Conservation (phyloP, 2,888 invertebrate species). For the Drosophila mettleri region DNA sequence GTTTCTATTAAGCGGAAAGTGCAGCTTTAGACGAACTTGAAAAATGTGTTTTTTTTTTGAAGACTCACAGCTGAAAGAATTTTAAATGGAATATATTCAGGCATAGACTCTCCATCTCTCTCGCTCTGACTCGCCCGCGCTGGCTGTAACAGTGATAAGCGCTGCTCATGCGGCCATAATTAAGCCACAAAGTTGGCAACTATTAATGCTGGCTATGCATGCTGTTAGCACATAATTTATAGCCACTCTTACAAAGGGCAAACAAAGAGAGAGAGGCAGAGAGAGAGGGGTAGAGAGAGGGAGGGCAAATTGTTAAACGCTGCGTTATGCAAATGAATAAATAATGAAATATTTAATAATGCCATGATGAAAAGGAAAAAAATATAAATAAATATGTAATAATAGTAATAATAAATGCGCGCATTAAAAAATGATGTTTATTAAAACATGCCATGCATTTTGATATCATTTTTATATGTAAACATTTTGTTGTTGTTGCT, state of each 20-base stretch:
- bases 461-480: conserved; percentile 15
- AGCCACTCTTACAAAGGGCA: conserved; percentile 14
- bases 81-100: conserved; percentile 15
- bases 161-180: conserved; percentile 26
- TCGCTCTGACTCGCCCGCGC: neutral
- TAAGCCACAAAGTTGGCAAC: conserved; percentile 41
- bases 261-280: neutral
- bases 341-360: conserved; percentile 72
- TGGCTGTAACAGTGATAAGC: neutral
- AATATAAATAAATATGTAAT: conserved; percentile 9
- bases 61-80: conserved; percentile 1
- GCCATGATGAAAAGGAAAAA: conserved; percentile 29
- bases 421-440: conserved; percentile 23
- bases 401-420: conserved; percentile 49
- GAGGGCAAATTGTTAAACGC: conserved; percentile 1
- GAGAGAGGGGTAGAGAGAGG: neutral
- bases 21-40: neutral
- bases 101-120: neutral
- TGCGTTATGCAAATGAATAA: conserved; percentile 55
- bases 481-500: neutral
- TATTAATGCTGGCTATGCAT: conserved; percentile 34
- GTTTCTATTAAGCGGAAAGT: neutral
- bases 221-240: conserved; percentile 43
- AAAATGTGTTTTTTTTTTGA: neutral
- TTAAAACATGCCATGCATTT: conserved; percentile 46